Percentiles rank a stretch among this genome's conserved stretches.
phyloP scores from a whole-genome alignment of 2,113 vertebrate genomes.

The Anguilla japonica region DNA sequence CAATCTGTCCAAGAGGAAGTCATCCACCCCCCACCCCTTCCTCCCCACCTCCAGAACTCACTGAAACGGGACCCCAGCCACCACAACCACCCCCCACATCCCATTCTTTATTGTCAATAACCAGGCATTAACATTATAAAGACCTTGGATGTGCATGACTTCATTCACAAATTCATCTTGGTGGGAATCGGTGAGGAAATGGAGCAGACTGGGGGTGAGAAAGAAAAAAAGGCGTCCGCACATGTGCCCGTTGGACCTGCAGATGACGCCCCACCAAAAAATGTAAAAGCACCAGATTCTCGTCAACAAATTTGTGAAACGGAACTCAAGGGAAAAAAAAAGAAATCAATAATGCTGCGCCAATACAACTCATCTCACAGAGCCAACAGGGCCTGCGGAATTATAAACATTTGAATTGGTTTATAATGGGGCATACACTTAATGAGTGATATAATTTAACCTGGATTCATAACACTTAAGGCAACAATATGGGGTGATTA shows the following conservation, averaged over 20 bases:
- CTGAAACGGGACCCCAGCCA: not conserved
- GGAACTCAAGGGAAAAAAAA: not conserved
- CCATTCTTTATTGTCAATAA: conserved; percentile 56
- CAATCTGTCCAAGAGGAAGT: conserved; percentile 79
- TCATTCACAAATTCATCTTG: conserved; percentile 88
- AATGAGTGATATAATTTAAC: not conserved
- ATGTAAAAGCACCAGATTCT: conserved; percentile 24
- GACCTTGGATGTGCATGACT: conserved; percentile 81
- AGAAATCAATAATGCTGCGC: not conserved
- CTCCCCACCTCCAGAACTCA: not conserved
- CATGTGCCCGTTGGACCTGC: conserved; percentile 80
- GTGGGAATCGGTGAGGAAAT: conserved; percentile 79
- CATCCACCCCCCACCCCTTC: conserved; percentile 50
- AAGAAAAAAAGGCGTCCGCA: conserved; percentile 75
- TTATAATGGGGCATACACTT: not conserved
- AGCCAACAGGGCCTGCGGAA: not conserved
- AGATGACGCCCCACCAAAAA: conserved; percentile 71
- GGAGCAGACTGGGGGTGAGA: conserved; percentile 75
- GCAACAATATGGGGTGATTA: not conserved
- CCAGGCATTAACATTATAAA: conserved; percentile 87
- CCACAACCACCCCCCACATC: not conserved
- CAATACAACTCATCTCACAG: not conserved
- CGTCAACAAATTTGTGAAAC: not conserved
- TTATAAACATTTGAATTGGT: not conserved
- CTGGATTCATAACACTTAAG: not conserved